Evolutionary conservation across 2,888 invertebrate genomes (phyloP).

Genomic region (Aleiodes testaceus): DNA sequence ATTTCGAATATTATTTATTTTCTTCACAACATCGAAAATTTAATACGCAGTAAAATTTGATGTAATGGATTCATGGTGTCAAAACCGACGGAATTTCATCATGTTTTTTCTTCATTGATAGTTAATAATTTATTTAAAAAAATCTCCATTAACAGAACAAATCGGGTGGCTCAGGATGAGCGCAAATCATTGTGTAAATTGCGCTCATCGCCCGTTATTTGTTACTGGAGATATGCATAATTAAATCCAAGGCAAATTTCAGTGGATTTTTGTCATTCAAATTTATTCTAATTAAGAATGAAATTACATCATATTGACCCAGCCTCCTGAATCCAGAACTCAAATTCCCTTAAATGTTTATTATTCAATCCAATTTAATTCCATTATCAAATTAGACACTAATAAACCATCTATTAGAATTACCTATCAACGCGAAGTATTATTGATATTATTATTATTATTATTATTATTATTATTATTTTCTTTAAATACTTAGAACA

Average conservation of each 20-base stretch:
- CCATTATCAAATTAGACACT: slow-evolving; percentile 9
- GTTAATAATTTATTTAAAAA: background rate
- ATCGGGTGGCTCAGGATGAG: slow-evolving; percentile 54
- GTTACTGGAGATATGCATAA: slow-evolving; percentile 38
- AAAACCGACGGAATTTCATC: background rate
- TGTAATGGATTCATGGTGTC: slow-evolving; percentile 34
- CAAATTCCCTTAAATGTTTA: background rate
- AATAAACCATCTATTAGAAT: background rate
- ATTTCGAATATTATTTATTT: slow-evolving; percentile 1
- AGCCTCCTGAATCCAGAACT: slow-evolving; percentile 20
- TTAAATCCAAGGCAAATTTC: background rate
- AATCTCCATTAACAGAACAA: slow-evolving; percentile 40
- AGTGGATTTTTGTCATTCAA: background rate
- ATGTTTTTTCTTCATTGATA: background rate
- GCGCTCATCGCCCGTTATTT: slow-evolving; percentile 49
- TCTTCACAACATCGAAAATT: background rate
- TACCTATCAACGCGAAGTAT: background rate
- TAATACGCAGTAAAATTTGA: background rate
- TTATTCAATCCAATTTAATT: background rate
- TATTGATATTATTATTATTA: background rate
- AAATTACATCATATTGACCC: slow-evolving; percentile 13
- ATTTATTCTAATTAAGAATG: background rate
- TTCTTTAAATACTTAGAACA: background rate
- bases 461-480: background rate
- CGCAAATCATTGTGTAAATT: slow-evolving; percentile 35